Conservation (phyloP, 2,113 vertebrate genomes). For the Scortum barcoo region DNA sequence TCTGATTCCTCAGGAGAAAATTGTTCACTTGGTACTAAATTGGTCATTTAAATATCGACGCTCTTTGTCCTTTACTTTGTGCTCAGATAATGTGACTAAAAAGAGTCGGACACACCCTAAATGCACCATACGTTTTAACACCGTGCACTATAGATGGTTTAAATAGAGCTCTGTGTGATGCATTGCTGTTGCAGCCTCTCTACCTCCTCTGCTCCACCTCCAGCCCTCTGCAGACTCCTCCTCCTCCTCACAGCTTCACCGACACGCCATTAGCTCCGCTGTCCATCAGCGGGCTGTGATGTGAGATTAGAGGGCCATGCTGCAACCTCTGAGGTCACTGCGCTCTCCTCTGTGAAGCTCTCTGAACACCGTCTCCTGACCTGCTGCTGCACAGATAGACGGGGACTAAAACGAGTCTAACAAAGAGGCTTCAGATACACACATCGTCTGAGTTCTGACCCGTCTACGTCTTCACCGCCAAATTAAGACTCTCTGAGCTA, state of each 20-base stretch:
- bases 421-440: constrained; percentile 44
- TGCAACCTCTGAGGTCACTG: constrained; percentile 4
- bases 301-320: constrained; percentile 34
- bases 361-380: constrained; percentile 12
- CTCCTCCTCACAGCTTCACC: constrained; percentile 25
- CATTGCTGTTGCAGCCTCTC: neutral
- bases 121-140: too few species aligned
- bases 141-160: too few species aligned
- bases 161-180: neutral
- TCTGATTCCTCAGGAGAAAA: too few species aligned
- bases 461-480: neutral
- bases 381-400: constrained; percentile 9
- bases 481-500: constrained; percentile 9
- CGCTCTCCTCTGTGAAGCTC: constrained; percentile 8
- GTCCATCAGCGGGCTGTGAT: constrained; percentile 52
- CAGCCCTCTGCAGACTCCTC: neutral
- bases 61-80: too few species aligned
- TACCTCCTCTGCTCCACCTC: neutral
- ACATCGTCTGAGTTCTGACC: constrained; percentile 38
- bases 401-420: constrained; percentile 21
- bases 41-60: too few species aligned
- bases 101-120: too few species aligned
- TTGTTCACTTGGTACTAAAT: too few species aligned
- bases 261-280: constrained; percentile 53
- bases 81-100: too few species aligned